Percentiles rank a stretch among this genome's conserved stretches.
Conservation (phyloP, 2,888 invertebrate genomes). For the Unio delphinus region DNA sequence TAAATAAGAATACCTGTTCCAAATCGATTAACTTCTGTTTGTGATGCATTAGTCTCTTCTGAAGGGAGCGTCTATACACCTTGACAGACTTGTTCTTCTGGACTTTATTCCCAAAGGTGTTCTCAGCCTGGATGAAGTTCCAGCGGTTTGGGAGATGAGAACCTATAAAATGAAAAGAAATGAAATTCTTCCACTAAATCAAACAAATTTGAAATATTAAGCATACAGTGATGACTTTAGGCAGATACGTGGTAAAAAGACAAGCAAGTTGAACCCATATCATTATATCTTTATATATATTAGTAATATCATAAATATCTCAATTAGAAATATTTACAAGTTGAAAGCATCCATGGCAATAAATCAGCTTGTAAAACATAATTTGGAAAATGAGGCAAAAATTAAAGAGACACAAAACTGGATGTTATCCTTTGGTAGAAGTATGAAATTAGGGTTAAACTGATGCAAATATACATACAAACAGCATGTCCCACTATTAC, state of each 20-base stretch:
- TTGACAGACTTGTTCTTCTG: constrained; percentile 44
- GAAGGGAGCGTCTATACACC: constrained; percentile 72
- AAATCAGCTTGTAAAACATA: too few species aligned
- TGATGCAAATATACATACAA: too few species aligned
- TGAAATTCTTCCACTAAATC: background rate
- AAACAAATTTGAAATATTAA: too few species aligned
- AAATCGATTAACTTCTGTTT: constrained; percentile 80
- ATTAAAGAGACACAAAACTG: too few species aligned
- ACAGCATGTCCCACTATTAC: too few species aligned
- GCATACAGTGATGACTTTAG: background rate
- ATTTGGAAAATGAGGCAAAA: too few species aligned
- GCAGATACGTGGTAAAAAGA: background rate
- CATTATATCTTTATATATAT: too few species aligned
- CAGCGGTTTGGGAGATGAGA: constrained; percentile 77
- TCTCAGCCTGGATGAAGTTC: constrained; percentile 85
- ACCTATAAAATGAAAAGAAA: constrained; percentile 20
- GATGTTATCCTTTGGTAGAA: too few species aligned
- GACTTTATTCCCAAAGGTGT: constrained; percentile 41
- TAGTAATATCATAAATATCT: too few species aligned
- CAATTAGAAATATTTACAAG: too few species aligned
- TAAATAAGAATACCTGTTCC: constrained; percentile 72
- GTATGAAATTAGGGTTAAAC: too few species aligned
- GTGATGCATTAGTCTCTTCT: constrained; percentile 82
- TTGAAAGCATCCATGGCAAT: too few species aligned
- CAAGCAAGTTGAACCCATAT: background rate